Evolutionary conservation across 2,113 vertebrate genomes (phyloP).

Genomic region (Choloepus hoffmanni): DNA sequence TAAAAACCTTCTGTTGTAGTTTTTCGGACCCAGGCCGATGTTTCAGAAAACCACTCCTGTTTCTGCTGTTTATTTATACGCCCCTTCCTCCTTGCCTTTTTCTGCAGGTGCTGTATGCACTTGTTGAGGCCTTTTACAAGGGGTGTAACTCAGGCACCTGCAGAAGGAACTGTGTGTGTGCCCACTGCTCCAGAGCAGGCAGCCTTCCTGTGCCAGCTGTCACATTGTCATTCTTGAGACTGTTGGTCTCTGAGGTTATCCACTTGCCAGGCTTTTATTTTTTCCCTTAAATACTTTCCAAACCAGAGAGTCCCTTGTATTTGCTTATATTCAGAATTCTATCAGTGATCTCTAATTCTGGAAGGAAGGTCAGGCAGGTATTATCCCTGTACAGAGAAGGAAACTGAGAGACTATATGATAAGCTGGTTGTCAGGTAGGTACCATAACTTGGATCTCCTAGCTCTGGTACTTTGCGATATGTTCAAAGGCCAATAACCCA

Average conservation of each 20-base stretch:
- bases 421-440: not conserved
- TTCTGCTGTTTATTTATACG: not conserved
- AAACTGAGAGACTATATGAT: not conserved
- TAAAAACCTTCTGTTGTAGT: not conserved
- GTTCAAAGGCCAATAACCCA: fast-evolving
- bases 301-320: not conserved
- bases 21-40: not conserved
- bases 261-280: not conserved
- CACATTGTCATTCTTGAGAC: not conserved
- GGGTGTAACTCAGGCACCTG: fast-evolving
- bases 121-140: not conserved
- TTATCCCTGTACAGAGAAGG: not conserved
- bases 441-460: not conserved
- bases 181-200: fast-evolving
- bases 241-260: not conserved
- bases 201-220: not conserved
- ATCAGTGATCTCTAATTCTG: not conserved
- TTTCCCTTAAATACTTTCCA: not conserved
- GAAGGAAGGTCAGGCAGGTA: not conserved
- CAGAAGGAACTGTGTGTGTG: fast-evolving
- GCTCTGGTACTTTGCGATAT: not conserved
- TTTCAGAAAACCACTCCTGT: not conserved
- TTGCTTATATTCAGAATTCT: not conserved
- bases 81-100: not conserved
- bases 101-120: not conserved